Base-by-base conservation (phyloP, 2,888 invertebrate genomes). In the Eristalis tenax region DNA sequence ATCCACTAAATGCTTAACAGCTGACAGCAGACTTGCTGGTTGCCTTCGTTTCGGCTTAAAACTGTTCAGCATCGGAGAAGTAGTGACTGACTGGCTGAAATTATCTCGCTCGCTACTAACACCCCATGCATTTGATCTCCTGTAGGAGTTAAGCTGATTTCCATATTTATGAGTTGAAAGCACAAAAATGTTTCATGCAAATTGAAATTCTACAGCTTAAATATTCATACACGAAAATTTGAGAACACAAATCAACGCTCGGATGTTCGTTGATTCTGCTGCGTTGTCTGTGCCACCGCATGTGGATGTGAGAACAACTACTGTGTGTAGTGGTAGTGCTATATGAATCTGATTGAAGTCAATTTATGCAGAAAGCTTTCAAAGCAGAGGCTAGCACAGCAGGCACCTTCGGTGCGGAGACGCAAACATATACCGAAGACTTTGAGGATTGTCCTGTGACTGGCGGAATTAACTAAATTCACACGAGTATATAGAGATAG, bases 151-250 rank as follows among this genome's bases (percentile, higher is more conserved):
- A 64, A 69, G 63, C 81, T 65, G 75, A 81, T 81, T 81, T 81
- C 69, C 74, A 81, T 81, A 81, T 81, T 81, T 81, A 81, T 81
- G 75, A 75, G 73, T 26, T 80, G 38, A 69, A 10, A 80, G 64
- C 64, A 71, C 78, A 81, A 81, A 81, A 75, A 74, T 81, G 75
- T 70, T 81, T 81, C 81, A 70, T 81, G 81, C 57, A 75, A 81
- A 81, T 81, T 74, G 81, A 81, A 81, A 75, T 74, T 75, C 69
- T 75, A 56, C 74, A 74, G 81, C 81, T 75, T 75, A 81, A 81
- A 75, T 81, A 81, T 81, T 81, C 81, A 81, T 81, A 75, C 43
- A 75, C 69, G 63, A 69, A 81, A 68, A 81, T 81, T 75, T 81
- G 59, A 74, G 68, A 81, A 74, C 68, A 73, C 66, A 73, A 80